These are phyloP conservation scores for Abrostola triplasia DNA, from an alignment of 2,888 invertebrate species.

Conservation along the genomic window DNA sequence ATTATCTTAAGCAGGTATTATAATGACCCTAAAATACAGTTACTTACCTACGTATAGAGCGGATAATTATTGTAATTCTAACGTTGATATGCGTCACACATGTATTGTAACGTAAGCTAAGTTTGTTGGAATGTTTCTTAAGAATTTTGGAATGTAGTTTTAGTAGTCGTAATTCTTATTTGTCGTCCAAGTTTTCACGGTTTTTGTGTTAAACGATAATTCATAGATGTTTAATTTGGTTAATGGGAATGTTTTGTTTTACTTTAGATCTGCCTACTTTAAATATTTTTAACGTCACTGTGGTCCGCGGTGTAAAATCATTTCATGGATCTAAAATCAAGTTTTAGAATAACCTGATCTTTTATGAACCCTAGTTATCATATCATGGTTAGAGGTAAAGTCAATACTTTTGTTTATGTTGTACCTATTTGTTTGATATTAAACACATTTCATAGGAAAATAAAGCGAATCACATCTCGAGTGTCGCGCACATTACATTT, in stretches of 20 bases:
- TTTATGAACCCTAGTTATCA: too few species aligned
- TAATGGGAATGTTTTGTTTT: conserved; percentile 12
- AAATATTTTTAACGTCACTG: conserved; percentile 1
- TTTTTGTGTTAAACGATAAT: conserved; percentile 40
- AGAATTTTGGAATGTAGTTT: conserved; percentile 53
- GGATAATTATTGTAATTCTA: background rate
- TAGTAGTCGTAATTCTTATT: conserved; percentile 50
- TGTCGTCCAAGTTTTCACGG: conserved; percentile 42
- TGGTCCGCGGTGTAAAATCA: background rate
- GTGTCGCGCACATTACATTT: conserved; percentile 49
- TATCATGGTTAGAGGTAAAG: too few species aligned
- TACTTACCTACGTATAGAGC: background rate
- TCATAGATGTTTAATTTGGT: conserved; percentile 36
- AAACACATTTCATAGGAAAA: conserved; percentile 23
- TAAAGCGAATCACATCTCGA: conserved; percentile 44
- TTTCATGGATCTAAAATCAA: too few species aligned
- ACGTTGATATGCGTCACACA: background rate
- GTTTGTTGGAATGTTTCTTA: conserved; percentile 29
- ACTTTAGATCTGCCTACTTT: background rate
- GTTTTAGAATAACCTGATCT: too few species aligned
- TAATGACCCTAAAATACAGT: too few species aligned
- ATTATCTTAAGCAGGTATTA: too few species aligned
- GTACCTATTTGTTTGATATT: background rate
- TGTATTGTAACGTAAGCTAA: conserved; percentile 24
- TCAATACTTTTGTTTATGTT: too few species aligned